Evolutionary conservation across 2,113 vertebrate species (phyloP).

Genomic region (Myrmophylax atrothorax): DNA sequence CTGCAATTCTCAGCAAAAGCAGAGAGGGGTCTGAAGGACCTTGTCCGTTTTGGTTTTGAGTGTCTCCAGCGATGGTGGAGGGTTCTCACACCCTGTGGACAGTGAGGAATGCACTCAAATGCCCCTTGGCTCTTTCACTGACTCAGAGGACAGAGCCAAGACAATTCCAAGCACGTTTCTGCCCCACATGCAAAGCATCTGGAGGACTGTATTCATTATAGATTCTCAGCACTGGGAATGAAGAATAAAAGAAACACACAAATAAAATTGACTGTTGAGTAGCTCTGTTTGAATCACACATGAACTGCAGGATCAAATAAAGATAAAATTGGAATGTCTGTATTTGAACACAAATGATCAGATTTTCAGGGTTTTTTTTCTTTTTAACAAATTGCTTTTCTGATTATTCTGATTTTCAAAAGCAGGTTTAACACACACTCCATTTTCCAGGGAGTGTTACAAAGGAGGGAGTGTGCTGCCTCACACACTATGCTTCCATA

Average conservation of each 20-base stretch:
- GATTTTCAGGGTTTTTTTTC: background rate
- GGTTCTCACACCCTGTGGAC: background rate
- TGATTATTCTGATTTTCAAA: background rate
- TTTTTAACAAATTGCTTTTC: background rate
- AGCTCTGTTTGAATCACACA: background rate
- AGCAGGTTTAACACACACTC: background rate
- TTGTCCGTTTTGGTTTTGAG: background rate
- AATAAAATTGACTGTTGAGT: background rate
- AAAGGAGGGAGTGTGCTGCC: background rate
- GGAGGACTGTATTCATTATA: background rate
- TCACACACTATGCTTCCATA: background rate
- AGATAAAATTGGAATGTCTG: background rate
- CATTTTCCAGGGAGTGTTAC: background rate
- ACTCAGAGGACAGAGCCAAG: background rate
- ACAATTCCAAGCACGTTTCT: background rate
- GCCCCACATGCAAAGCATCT: background rate
- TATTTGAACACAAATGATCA: background rate
- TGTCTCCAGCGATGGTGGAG: background rate
- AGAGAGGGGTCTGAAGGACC: background rate
- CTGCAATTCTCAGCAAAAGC: background rate
- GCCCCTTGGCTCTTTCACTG: background rate
- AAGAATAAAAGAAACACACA: background rate
- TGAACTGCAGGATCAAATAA: background rate
- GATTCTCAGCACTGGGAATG: background rate
- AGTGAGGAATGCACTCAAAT: background rate